Percentiles rank a stretch among this genome's conserved stretches.
These are phyloP conservation scores for Zosterops lateralis DNA, from an alignment of 2,113 vertebrate species.

Conservation along the genomic window DNA sequence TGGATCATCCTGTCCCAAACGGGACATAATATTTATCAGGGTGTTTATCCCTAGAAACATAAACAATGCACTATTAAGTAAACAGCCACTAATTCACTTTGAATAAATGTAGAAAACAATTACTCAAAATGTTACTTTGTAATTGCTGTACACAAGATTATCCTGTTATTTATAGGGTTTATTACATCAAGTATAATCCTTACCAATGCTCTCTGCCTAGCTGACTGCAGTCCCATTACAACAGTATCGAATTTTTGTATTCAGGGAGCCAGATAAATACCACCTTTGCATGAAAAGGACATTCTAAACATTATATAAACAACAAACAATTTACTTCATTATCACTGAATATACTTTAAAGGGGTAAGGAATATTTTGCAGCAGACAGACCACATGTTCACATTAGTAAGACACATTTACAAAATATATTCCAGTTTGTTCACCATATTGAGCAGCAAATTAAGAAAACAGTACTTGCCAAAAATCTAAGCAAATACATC, in stretches of 20 bases:
- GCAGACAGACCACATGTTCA: background rate
- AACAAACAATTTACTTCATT: background rate
- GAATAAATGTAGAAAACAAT: background rate
- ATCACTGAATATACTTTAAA: background rate
- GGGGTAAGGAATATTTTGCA: background rate
- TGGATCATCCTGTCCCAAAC: constrained; percentile 98
- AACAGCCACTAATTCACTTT: background rate
- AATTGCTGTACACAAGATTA: background rate
- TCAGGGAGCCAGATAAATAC: background rate
- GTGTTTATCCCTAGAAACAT: constrained; percentile 91
- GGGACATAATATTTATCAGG: constrained; percentile 99
- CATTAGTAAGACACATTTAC: background rate
- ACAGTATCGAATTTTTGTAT: background rate
- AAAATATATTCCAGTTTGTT: background rate
- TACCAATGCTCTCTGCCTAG: background rate
- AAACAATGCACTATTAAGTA: constrained; percentile 44
- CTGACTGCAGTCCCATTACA: background rate
- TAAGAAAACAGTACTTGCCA: background rate
- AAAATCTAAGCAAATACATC: background rate
- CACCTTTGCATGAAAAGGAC: background rate
- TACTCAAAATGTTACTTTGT: background rate
- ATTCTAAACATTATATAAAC: background rate
- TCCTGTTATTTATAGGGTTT: background rate
- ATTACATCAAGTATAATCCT: background rate
- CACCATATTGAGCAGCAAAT: background rate